Evolutionary conservation across 1,140 invertebrate species (phyloP), one percentile per base, ranked within the genome.

Genomic region (Leptopilina boulardi): DNA sequence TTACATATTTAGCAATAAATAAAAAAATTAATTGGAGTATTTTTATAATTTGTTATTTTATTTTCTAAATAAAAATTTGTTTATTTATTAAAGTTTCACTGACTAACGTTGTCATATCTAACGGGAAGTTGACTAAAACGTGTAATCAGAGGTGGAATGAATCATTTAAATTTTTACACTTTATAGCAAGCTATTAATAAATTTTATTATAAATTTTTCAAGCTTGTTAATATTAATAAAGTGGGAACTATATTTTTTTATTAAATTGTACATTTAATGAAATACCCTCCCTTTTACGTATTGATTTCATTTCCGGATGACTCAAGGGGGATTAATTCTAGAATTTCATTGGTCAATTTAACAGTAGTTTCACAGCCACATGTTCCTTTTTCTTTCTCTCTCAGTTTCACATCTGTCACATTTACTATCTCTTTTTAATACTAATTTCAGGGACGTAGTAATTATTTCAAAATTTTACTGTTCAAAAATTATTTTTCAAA

Each of bases 281-380:
- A 51, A 18, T 51, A 18, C 11, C 56, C 56, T 66, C 56, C 9
- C 23, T 30, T 66, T 66, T 34, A n/a, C 9, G 21, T 66, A 66
- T 66, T 66, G 59, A 66, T 66, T 26, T 66, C 59, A 66, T 66
- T 30, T 66, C 59, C 59, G 59, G 59, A 30, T n/a, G 26, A 15
- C 3, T 51, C 4, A 51, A 18, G 26, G 54, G 23, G 59, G 23
- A n/a, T 59, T 13, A 66, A 66, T 66, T 66, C 59, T 66, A 10
- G 10, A 30, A 13, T 66, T 11, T 66, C 3, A 66, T 66, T 66
- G 59, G 59, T 66, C 26, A n/a, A 30, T 23, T 26, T 54, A 2
- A 18, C 21, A 10, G 19, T 38, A 9, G 1, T 18, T 51, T 51
- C 6, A 51, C 47, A 18, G 5, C n/a, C 23, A 66, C 11, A 59